Evolutionary conservation across 2,797 vertebrate genomes (phyloP), one percentile per base, ranked within the genome.

Genomic region (Anomalospiza imberbis): DNA sequence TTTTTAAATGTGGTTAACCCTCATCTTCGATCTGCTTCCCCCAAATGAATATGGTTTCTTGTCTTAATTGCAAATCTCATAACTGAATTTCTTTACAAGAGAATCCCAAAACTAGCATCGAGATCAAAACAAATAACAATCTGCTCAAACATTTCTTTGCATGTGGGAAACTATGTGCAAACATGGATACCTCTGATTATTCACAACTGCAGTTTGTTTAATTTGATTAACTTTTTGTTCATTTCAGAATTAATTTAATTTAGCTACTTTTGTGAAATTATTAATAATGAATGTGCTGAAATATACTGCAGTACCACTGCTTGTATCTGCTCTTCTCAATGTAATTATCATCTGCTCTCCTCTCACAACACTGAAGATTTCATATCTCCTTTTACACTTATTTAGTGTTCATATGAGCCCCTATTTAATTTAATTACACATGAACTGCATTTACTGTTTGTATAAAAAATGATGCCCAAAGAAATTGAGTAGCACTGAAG

Each of bases 31-130:
- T 83, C 80, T 86, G n/a, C 82, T 83, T 91, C 55, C 81, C 92
- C 87, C 77, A 94, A 66, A 72, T 92, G 94, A 93, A 76, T 95
- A 77, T 40, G 68, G 70, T 94, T 96, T 95, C 78, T 92, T 88
- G 57, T 83, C 87, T 96, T 97, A 97, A 97, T 95, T 96, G 95
- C 58, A 86, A 96, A 96, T 92, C 95, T 78, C 85, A 86, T 92
- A 95, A 94, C 93, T 85, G 77, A 86, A 83, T 95, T 96, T 94
- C 90, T 94, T 91, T 73, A 79, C 22, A 13, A 91, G 65, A 93
- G 42, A 84, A 91, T 95, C 89, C 82, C 93, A 94, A 93, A 96
- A 72, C n/a, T 85, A 93, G 53, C 85, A 70, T 54, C 42, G n/a
- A 91, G 63, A 95, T 94, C 76, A 44, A 93, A 97, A 75, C 76